phyloP scores from a whole-genome alignment of 2,888 invertebrate genomes.

The Loripinus fragilis region DNA sequence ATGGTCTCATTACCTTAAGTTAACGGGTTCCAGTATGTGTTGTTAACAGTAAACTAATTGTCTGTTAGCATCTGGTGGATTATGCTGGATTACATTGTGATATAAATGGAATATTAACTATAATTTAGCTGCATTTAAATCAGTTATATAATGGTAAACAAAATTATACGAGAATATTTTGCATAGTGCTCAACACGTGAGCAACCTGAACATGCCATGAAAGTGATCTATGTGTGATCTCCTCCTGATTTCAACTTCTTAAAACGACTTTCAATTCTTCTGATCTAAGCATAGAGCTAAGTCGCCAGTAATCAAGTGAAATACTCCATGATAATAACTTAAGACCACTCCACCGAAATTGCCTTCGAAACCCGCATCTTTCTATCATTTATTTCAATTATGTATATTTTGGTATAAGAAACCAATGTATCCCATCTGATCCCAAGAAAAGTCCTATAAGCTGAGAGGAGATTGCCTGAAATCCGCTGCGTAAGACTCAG shows the following conservation, averaged over 20 bases:
- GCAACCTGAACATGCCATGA: not conserved
- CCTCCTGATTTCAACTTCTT: not conserved
- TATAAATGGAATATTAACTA: not conserved
- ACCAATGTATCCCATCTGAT: constrained; percentile 39
- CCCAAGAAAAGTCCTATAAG: constrained; percentile 54
- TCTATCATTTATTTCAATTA: constrained; percentile 62
- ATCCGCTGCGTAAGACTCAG: constrained; percentile 34
- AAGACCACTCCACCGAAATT: not conserved
- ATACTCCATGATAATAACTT: constrained; percentile 20
- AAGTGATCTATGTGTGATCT: not conserved
- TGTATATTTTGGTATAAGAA: constrained; percentile 51
- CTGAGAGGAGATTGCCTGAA: constrained; percentile 50
- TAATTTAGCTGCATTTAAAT: not conserved
- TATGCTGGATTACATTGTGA: not conserved
- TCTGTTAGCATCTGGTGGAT: no score
- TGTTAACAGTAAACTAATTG: no score
- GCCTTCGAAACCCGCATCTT: constrained; percentile 16
- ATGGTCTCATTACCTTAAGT: no score
- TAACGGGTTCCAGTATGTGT: no score
- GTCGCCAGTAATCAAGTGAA: constrained; percentile 21
- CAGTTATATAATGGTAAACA: no score
- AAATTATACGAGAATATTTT: not conserved
- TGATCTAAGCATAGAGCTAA: constrained; percentile 19
- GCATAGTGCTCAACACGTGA: constrained; percentile 4
- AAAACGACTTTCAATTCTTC: not conserved